Evolutionary conservation across 2,888 invertebrate genomes (phyloP).

Genomic region (Mylabris sibirica): DNA sequence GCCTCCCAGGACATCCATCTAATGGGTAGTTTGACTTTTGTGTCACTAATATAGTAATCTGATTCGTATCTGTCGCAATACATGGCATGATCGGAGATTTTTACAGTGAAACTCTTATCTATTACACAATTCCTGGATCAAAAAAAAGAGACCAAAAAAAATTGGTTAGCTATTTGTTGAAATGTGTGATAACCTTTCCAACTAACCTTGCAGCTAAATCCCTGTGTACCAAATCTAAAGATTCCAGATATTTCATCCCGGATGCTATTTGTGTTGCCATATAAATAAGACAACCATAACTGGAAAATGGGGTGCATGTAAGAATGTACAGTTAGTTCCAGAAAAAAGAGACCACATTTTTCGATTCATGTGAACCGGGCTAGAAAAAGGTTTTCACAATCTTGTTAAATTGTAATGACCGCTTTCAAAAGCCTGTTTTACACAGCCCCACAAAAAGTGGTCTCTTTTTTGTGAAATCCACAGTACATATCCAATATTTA

Average conservation of each 20-base stretch:
- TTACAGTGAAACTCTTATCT: slow-evolving; percentile 79
- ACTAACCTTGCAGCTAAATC: slow-evolving; percentile 84
- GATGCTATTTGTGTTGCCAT: slow-evolving; percentile 89
- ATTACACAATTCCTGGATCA: slow-evolving; percentile 83
- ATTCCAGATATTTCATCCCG: slow-evolving; percentile 93
- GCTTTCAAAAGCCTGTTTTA: too few relatives aligned
- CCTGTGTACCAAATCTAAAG: slow-evolving; percentile 87
- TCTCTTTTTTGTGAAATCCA: too few relatives aligned
- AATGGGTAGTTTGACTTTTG: slow-evolving; percentile 82
- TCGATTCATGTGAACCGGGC: too few relatives aligned
- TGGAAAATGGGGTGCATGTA: slow-evolving; percentile 63
- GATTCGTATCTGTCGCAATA: slow-evolving; percentile 79
- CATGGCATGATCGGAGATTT: slow-evolving; percentile 87
- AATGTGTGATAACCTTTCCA: slow-evolving; percentile 2
- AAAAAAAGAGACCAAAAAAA: slow-evolving; percentile 1
- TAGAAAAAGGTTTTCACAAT: too few relatives aligned
- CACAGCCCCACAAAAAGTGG: too few relatives aligned
- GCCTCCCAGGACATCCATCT: slow-evolving; percentile 96
- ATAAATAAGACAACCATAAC: slow-evolving; percentile 84
- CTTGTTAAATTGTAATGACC: too few relatives aligned
- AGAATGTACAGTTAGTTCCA: too few relatives aligned
- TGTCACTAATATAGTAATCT: slow-evolving; percentile 87
- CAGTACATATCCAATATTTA: too few relatives aligned
- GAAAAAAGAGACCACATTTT: too few relatives aligned
- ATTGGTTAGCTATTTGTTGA: neutral